Evolutionary conservation across 2,888 invertebrate genomes (phyloP), one percentile per base, ranked within the genome.

Genomic region (Isoperla grammatica): DNA sequence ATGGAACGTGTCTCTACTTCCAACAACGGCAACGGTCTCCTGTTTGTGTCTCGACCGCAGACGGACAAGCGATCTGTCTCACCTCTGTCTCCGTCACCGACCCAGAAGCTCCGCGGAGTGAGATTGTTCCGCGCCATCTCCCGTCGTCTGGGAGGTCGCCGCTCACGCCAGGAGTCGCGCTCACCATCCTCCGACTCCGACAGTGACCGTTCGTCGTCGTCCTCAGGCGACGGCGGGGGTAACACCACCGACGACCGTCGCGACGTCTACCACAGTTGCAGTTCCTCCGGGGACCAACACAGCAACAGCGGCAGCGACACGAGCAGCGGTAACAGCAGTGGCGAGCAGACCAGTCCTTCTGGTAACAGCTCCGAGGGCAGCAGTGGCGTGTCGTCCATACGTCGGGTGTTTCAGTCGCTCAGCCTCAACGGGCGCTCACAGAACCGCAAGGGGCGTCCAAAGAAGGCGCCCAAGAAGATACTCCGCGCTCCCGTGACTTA

Each of bases 401-500:
- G 43, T 9, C 23, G 46, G 3, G 61, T 57, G 23, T 61, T 61
- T 46, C 58, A 61, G 57, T 29, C 57, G 13, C 49, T 61, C 20
- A 58, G 58, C 12, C 81, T 83, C 63, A 84, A 84, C 69, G 84
- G 82, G 54, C 78, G 80, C 62, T 81, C 81, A 15, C 79, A 80
- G 48, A 78, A 76, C 13, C 29, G 54, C 23, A 53, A 73, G 73
- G 5, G 76, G 74, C 57, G 74, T 76, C 11, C 73, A 69, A 84
- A 84, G 67, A 84, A 82, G 69, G 69, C 83, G 60, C 88, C 87
- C 1, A 87, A 88, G 71, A 81, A 86, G 67, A 90, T 91, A 63
- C 78, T 90, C 8, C 79, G 91, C 40, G 81, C 87, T 55, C 90
- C 90, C 1, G 85, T 89, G 11, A 81, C 85, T 0, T 90, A 90